Evolutionary conservation across 2,888 invertebrate species (phyloP), one percentile per base, ranked within the genome.

Genomic region (Drosophila phalerata): DNA sequence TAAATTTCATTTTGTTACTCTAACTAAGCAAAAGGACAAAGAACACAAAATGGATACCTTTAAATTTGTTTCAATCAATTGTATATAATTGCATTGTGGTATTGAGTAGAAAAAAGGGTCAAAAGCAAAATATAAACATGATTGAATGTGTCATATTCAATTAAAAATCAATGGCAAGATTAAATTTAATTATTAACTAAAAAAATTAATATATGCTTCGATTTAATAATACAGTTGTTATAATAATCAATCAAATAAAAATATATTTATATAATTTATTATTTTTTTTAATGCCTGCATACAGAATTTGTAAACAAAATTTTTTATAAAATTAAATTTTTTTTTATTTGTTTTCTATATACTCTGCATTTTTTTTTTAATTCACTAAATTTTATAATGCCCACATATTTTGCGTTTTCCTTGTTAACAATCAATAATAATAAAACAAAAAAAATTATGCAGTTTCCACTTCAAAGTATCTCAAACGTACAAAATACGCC

Each of bases 351-450:
- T 25, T 25, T 25, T 25, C 5, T 25, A 25, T 25, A 3, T 25
- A 5, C 2, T 3, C 37, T 9, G 10, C 13, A 38, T 51, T 55
- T 43, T 45, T 32, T 42, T 45, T 32, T n/a, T 13, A 38, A 57
- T 52, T 49, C 19, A 58, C 13, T 22, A 40, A 37, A 63, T 47
- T 51, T 38, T 9, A 53, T 64, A 10, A 13, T 30, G 45, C 13
- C n/a, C 10, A 57, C 60, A 55, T 53, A 67, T 45, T 48, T 51
- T n/a, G 13, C 25, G 11, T 22, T 15, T 28, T 43, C 45, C 34
- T 17, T 45, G 8, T 38, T 78, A 47, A 52, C 58, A 73, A 68
- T 75, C 78, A 78, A 78, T 64, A 56, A 34, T 8, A 48, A n/a
- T 22, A 22, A n/a, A 43, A n/a, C 19, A n/a, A 42, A 42, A 13